Conservation (phyloP, 1,140 invertebrate species). For the Bombus haemorrhoidalis region DNA sequence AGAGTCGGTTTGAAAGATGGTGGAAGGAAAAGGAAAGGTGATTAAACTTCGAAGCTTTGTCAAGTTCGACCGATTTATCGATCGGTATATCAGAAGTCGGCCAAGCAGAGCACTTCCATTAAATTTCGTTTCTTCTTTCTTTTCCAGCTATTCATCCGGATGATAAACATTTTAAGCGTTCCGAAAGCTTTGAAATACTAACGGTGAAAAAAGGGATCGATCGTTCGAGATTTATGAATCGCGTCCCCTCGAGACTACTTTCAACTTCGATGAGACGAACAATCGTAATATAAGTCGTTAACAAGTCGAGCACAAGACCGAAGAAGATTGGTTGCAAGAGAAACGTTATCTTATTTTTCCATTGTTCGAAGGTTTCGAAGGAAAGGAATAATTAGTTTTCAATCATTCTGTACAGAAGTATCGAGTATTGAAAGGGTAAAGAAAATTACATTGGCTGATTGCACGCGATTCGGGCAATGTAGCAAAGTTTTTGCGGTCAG, state of each 20-base stretch:
- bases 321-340: not conserved
- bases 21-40: not conserved
- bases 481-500: not conserved
- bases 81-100: not conserved
- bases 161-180: constrained; percentile 18
- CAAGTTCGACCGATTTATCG: not conserved
- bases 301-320: no score
- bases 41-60: constrained; percentile 42
- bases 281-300: not conserved
- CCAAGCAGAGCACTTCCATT: not conserved
- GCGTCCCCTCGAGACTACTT: no score
- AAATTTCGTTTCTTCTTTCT: constrained; percentile 9
- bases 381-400: not conserved
- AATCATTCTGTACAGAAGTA: not conserved
- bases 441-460: constrained; percentile 13
- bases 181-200: not conserved
- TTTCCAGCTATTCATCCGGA: not conserved
- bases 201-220: not conserved
- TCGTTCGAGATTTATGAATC: not conserved
- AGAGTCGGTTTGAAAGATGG: not conserved
- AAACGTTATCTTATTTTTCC: no score
- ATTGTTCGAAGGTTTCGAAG: not conserved
- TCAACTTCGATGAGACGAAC: not conserved
- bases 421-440: not conserved
- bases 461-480: not conserved